Conservation (phyloP, 2,113 vertebrate species). For the Sebastes schlegelii region DNA sequence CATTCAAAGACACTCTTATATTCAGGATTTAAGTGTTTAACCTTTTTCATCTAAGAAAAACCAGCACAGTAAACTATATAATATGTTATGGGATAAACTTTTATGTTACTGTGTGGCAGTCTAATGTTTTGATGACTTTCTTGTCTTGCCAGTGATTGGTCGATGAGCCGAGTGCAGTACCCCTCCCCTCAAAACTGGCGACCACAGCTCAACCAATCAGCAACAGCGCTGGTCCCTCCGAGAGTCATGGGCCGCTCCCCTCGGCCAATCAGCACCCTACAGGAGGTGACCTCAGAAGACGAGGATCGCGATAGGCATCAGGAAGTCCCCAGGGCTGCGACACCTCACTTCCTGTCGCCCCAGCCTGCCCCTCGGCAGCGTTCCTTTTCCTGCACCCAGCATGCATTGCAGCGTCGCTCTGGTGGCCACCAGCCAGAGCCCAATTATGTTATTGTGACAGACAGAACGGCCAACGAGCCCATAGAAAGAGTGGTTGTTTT, state of each 20-base stretch:
- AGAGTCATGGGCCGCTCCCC: constrained; percentile 82
- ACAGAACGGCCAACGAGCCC: constrained; percentile 73
- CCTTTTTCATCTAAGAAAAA: neutral
- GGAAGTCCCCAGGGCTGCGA: constrained; percentile 72
- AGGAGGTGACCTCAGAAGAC: constrained; percentile 86
- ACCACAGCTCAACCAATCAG: constrained; percentile 80
- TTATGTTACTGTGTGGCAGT: neutral
- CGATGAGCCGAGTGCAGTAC: constrained; percentile 73
- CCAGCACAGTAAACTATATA: neutral
- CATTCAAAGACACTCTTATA: neutral
- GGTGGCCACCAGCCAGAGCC: constrained; percentile 76
- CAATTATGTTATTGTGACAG: constrained; percentile 67
- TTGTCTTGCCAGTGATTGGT: constrained; percentile 80
- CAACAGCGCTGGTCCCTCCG: constrained; percentile 84
- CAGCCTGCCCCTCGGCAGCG: constrained; percentile 83
- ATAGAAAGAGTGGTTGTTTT: constrained; percentile 73
- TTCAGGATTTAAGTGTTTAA: neutral
- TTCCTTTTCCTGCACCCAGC: constrained; percentile 87
- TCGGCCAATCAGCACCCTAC: constrained; percentile 84
- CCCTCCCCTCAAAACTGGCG: constrained; percentile 82
- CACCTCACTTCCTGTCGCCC: constrained; percentile 83
- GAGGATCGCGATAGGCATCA: constrained; percentile 81
- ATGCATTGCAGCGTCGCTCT: constrained; percentile 82
- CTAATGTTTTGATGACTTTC: neutral
- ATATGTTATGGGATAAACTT: neutral